Percentiles rank a stretch among this genome's conserved stretches.
Evolutionary conservation across 2,113 vertebrate species (phyloP).

Genomic region (Phalacrocorax aristotelis): DNA sequence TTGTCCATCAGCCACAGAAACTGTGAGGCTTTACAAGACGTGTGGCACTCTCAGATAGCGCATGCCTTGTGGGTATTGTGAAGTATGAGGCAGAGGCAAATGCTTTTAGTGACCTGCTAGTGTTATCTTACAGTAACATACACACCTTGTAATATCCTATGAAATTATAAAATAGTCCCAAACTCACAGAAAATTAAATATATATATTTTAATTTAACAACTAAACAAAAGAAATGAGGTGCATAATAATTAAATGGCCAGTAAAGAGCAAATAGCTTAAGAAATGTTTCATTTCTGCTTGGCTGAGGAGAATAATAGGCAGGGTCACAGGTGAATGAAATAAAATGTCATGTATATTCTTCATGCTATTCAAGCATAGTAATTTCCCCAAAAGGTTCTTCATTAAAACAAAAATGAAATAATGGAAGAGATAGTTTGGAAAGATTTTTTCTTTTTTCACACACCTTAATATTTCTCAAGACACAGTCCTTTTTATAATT

Average conservation of each 20-base stretch:
- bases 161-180: slow-evolving; percentile 25
- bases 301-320: slow-evolving; percentile 23
- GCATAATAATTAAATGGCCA: slow-evolving; percentile 40
- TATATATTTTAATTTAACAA: neutral
- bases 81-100: neutral
- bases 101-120: slow-evolving; percentile 24
- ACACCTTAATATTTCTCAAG: neutral
- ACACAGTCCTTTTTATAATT: neutral
- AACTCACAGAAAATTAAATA: neutral
- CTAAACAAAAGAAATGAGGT: slow-evolving; percentile 56
- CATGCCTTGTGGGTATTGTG: neutral
- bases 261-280: slow-evolving; percentile 19
- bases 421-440: slow-evolving; percentile 9
- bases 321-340: slow-evolving; percentile 40
- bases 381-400: neutral
- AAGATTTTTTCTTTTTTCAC: neutral
- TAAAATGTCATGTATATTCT: slow-evolving; percentile 10
- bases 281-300: slow-evolving; percentile 36
- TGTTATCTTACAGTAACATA: slow-evolving; percentile 59
- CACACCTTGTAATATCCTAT: neutral
- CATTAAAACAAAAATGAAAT: slow-evolving; percentile 40
- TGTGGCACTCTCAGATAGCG: slow-evolving; percentile 56
- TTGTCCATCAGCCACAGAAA: neutral
- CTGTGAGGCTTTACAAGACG: neutral
- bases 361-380: slow-evolving; percentile 3